Base-by-base conservation (phyloP, 2,888 invertebrate genomes). In the Trichogramma dendrolimi region DNA sequence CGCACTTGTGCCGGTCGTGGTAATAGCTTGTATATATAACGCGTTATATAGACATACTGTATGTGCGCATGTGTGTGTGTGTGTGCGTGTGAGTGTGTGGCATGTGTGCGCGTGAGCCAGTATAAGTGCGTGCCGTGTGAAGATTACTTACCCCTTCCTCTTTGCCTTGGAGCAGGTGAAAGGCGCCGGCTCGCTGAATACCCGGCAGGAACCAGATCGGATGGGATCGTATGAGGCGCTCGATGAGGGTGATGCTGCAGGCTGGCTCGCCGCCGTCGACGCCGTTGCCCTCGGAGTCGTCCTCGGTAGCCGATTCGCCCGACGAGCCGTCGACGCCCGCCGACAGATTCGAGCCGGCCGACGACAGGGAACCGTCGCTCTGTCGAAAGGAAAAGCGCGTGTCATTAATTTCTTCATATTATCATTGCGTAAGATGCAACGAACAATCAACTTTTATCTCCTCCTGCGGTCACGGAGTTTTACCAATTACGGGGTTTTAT, bases 141-240 rank as follows among this genome's bases (percentile, higher is more conserved):
- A 27, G 5, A 2, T 14, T 41, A 39, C 58, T 83, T 79, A 92
- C 92, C 82, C 96, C 96, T 78, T 93, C 91, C 76, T 94, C 92
- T 79, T 94, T 92, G 73, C 93, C 92, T 81, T 96, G 94, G 55
- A 97, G 86, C 70, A 96, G 85, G 81, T 96, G 96, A 71, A 94
- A 92, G 40, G 95, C 95, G 5, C 95, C 96, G 60, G 93, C 92
- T 68, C 96, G 85, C 75, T 95, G 94, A 58, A 96, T 92, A 47
- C 94, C 93, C 0, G 95, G 93, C 66, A 96, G 84, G 80, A 93
- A 96, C 97, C 97, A 97, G 73, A 97, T 92, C 50, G 95, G 93
- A 81, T 96, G 94, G 43, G 94, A 92, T 69, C 94, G 86, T 75
- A 94, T 88, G 70, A 96, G 85, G 68, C 95, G 85, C 79, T 96